A percentile compares a stretch with the other conserved stretches of the same genome.
These are phyloP conservation scores for Diceros bicornis DNA, from an alignment of 2,797 vertebrate genomes.

Conservation along the genomic window DNA sequence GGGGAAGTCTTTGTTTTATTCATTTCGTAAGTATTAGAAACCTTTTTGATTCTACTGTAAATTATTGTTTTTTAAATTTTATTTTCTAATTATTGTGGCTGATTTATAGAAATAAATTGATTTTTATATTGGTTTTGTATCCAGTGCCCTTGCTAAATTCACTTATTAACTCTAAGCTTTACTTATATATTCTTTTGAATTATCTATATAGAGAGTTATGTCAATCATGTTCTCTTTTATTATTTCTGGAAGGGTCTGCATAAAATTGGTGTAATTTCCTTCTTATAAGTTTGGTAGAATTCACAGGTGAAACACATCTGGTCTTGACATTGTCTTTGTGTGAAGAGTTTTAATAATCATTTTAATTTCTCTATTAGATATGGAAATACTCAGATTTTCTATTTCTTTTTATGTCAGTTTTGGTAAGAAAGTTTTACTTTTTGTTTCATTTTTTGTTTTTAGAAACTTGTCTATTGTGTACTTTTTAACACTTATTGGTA, in stretches of 20 bases:
- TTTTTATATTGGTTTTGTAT: not conserved
- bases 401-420: not conserved
- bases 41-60: slow-evolving; percentile 13
- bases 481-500: not conserved
- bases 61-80: not conserved
- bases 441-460: not conserved
- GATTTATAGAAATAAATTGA: not conserved
- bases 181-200: not conserved
- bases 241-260: not conserved
- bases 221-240: not conserved
- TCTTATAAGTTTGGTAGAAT: not conserved
- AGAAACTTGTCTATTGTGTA: not conserved
- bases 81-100: not conserved
- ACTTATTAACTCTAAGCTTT: slow-evolving; percentile 10
- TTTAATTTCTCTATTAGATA: not conserved
- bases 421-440: not conserved
- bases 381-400: not conserved
- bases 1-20: not conserved
- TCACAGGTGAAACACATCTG: not conserved
- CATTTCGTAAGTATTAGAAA: not conserved
- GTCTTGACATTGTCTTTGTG: not conserved
- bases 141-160: not conserved
- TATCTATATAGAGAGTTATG: not conserved
- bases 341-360: slow-evolving; percentile 19
- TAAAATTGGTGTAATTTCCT: not conserved